Base-by-base conservation (phyloP, 2,888 invertebrate genomes). In the Drosophila bunnanda region DNA sequence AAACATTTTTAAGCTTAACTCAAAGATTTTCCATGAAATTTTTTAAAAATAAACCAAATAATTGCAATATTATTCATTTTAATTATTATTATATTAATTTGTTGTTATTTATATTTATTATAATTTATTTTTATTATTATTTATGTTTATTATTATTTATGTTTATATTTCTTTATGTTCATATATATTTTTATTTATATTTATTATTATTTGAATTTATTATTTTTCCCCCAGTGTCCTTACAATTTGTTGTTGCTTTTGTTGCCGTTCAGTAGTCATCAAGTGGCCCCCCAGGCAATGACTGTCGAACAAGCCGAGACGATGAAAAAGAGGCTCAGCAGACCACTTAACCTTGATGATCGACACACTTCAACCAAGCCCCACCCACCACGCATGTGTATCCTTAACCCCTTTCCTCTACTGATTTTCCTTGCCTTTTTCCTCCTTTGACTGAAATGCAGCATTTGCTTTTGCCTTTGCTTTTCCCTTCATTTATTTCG, bases 321-420 rank as follows among this genome's bases (percentile, higher is more conserved):
- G 50, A 34, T 60, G 57, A 54, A 48, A 72, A 71, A 38, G 38
- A 32, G 67, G 17, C 68, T 58, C 76, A 64, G 60, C 53, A 78
- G 77, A 62, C 77, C 57, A 72, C 77, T 80, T 77, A 78, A 75
- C 80, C 81, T 81, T 82, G 78, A 67, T 75, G 85, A 82, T 85
- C 85, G 66, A 17, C 69, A 56, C 55, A 55, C 62, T 56, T 44
- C 59, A 55, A 34, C 50, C 30, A 65, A 65, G 43, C 12, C 39
- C 46, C 64, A 41, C 48, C 64, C 64, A 30, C 36, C 4, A 13
- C 48, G 15, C 22, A 22, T 20, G 39, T 20, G 41, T 43, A 22
- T 32, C 41, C 39, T 30, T n/a, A n/a, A 8, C 52, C 55, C 34
- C 20, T 34, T 52, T 52, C 50, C 50, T 34, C 50, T 34, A 34